Evolutionary conservation across 2,113 vertebrate species (phyloP).

Genomic region (Ranitomeya variabilis): DNA sequence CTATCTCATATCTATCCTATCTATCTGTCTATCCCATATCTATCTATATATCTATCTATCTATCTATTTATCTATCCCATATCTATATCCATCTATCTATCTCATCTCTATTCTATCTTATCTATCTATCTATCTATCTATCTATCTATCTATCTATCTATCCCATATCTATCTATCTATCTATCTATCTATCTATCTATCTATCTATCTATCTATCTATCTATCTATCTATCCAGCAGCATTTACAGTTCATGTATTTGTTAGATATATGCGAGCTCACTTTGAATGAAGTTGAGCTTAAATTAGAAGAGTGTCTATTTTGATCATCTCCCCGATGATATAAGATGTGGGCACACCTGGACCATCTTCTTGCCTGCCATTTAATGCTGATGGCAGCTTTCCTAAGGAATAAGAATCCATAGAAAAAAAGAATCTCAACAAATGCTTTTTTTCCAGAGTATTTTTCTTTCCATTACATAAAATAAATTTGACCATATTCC

Average conservation of each 20-base stretch:
- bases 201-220: constrained; percentile 4
- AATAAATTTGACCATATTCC: constrained; percentile 57
- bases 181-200: too few species aligned
- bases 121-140: too few species aligned
- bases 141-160: too few species aligned
- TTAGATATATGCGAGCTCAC: too few species aligned
- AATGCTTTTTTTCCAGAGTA: constrained; percentile 51
- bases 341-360: constrained; percentile 8
- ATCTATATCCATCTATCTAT: background rate
- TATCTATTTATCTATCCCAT: background rate
- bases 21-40: too few species aligned
- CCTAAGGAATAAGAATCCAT: constrained; percentile 48
- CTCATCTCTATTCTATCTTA: too few species aligned
- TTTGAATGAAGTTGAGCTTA: background rate
- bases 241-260: too few species aligned
- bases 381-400: constrained; percentile 34
- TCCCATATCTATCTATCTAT: background rate
- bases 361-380: constrained; percentile 17
- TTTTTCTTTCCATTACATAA: constrained; percentile 60
- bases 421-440: constrained; percentile 59
- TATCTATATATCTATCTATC: background rate
- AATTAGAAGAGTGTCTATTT: background rate
- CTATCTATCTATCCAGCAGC: background rate
- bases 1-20: too few species aligned
- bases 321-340: background rate